Base-by-base conservation (phyloP, 2,888 invertebrate species). In the Malacosoma neustria region DNA sequence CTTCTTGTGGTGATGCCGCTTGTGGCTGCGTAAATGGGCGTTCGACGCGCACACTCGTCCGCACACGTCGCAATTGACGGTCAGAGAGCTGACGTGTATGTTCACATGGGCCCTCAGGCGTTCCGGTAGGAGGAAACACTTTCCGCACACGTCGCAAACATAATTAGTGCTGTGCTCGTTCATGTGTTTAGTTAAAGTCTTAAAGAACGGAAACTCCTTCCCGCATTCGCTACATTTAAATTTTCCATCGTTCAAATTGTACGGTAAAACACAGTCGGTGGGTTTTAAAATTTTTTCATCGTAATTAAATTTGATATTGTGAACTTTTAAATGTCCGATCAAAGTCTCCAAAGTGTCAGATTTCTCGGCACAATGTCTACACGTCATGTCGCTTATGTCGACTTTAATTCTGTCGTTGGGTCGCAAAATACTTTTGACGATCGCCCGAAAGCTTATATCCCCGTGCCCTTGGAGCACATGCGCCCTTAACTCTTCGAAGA, bases 111-210 rank as follows among this genome's bases (percentile, higher is more conserved):
- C 76, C 41, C 63, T 63, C 11, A 76, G 45, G 3, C 75, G 49
- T 40, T 73, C 68, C 2, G 58, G 54, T 41, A 75, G 72, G 2
- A 76, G 51, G 36, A 76, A 79, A 1, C 66, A 63, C 46, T 75
- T 76, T 0, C 69, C 69, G 40, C 79, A 79, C 7, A 72, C 62
- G 34, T 67, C 61, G 40, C 79, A 79, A 14, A 72, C 69, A 37
- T 69, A 70, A 14, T 66, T 63, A 1, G 65, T 60, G 22, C 68
- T 72, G 33, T 79, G 74, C 13, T 66, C 67, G 30, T 74, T 76
- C 35, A 77, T 54, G 49, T 79, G 79, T 4, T 52, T 56, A 0
- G 64, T 61, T 3, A 65, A 33, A 0, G 57, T 58, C 34, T 61
- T 48, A 37, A 66, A 66, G 0, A 62, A 61, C 31, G 63, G 62